Base-by-base conservation (phyloP, 2,888 invertebrate genomes). In the Cataglyphis altisquamis region DNA sequence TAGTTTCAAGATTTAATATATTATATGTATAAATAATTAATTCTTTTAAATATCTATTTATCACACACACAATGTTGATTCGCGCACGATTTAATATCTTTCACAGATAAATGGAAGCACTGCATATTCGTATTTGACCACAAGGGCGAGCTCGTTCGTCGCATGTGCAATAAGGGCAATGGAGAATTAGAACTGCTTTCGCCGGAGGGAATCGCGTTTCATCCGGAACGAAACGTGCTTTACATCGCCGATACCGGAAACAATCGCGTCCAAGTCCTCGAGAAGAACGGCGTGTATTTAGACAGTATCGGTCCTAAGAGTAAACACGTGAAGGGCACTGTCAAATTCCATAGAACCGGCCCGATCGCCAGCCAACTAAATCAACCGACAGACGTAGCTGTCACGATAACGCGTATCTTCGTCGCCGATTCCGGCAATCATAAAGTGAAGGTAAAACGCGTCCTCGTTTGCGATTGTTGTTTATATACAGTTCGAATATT, bases 211-310 rank as follows among this genome's bases (percentile, higher is more conserved):
- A 96, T 98, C 77, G 96, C 97, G 2, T 93, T 95, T 0, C 96
- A 96, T 74, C 95, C 95, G 84, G 91, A 94, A 18, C 96, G 96
- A 52, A 95, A 96, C 83, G 95, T 95, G 78, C 95, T 98, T 21
- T 97, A 97, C 88, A 96, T 98, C 0, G 97, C 97, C 68, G 98
- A 98, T 92, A 97, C 97, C 83, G 97, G 97, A 84, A 98, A 98
- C 91, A 97, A 98, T 92, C 95, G 97, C 81, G 95, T 96, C 6
- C 95, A 96, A 94, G 94, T 96, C 18, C 91, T 97, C 1, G 95
- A 96, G 90, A 95, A 95, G 0, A 95, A 96, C n/a, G 92, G 91
- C n/a, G 73, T 84, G 0, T 87, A 73, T 55, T 83, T 86, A 2
- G 91, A 89, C 21, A 84, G 67, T 32, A 90, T 92, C 45, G 92